Conservation (phyloP, 2,888 invertebrate genomes). For the Heliconius sara region DNA sequence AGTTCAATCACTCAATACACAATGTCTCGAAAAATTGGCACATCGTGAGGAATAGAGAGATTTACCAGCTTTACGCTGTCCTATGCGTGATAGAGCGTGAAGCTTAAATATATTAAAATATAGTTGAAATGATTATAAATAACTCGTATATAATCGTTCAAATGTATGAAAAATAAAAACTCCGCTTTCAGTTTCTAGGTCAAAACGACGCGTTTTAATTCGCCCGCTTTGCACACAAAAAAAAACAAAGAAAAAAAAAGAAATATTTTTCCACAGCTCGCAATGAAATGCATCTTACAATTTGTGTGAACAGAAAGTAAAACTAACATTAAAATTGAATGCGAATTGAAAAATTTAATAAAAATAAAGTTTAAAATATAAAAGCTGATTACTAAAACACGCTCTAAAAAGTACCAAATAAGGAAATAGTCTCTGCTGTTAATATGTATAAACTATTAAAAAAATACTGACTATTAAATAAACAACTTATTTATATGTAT, state of each 20-base stretch:
- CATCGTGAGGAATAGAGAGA: too few relatives aligned
- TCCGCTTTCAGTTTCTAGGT: conserved; percentile 27
- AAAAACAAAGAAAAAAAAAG: conserved; percentile 5
- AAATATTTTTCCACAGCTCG: not conserved
- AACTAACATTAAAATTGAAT: not conserved
- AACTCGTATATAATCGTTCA: conserved; percentile 19
- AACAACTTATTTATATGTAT: too few relatives aligned
- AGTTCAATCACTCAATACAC: too few relatives aligned
- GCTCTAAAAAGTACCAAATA: too few relatives aligned
- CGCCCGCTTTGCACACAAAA: conserved; percentile 22
- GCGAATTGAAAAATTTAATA: not conserved
- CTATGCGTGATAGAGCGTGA: not conserved
- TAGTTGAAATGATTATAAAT: not conserved
- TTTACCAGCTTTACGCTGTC: too few relatives aligned
- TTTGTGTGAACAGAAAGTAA: conserved; percentile 7
- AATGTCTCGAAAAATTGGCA: too few relatives aligned
- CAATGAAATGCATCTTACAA: conserved; percentile 11
- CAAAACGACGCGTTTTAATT: conserved; percentile 28
- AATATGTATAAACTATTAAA: too few relatives aligned
- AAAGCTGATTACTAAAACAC: too few relatives aligned
- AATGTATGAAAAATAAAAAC: conserved; percentile 28
- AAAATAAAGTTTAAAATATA: not conserved
- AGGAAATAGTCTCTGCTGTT: too few relatives aligned
- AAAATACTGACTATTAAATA: too few relatives aligned
- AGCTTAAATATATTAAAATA: not conserved